Base-by-base conservation (phyloP, 1,140 invertebrate species). In the Orius insidiosus region DNA sequence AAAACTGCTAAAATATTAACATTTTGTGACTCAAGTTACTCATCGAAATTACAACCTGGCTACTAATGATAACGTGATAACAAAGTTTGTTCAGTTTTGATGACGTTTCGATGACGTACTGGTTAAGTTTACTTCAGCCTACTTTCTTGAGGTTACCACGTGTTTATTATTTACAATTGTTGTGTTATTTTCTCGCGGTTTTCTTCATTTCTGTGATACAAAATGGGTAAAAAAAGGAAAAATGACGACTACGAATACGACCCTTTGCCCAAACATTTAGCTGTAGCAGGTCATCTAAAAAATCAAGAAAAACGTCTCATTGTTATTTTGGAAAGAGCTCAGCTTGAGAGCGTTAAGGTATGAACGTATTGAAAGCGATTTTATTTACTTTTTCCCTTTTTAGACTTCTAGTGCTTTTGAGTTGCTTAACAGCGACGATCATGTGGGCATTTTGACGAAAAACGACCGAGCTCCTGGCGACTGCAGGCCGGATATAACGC, bases 321-420 rank as follows among this genome's bases (percentile, higher is more conserved):
- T 53, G 73, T 98, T 44, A 78, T 98, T 49, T 62, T 98, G 39
- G 93, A 98, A 68, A 78, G 81, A 43, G 89, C 93, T 5, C 89
- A 95, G 58, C 63, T 98, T 33, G 94, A 98, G 71, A 86, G 85
- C 45, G 89, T 94, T 0, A 96, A 96, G 70, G 87, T 94, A 65
- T 70, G 35, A 15, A 36, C 3, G n/a, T 37, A 43, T 1, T 48
- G 16, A 31, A 40, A 9, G 39, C 11, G 4, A 34, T 45, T n/a
- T 31, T 38, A 15, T 39, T 38, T 37, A 4, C n/a, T 15, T 3
- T 36, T 36, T 36, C 3, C 9, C 3, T 15, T 11, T 36, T 3
- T 53, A 94, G 88, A 73, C 79, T 52, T 85, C 85, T 18, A 81
- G 79, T 58, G 75, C 70, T 52, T 95, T 92, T 68, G 85, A 95